phyloP scores from a whole-genome alignment of 2,888 invertebrate genomes.

The Melinopterus prodromus region DNA sequence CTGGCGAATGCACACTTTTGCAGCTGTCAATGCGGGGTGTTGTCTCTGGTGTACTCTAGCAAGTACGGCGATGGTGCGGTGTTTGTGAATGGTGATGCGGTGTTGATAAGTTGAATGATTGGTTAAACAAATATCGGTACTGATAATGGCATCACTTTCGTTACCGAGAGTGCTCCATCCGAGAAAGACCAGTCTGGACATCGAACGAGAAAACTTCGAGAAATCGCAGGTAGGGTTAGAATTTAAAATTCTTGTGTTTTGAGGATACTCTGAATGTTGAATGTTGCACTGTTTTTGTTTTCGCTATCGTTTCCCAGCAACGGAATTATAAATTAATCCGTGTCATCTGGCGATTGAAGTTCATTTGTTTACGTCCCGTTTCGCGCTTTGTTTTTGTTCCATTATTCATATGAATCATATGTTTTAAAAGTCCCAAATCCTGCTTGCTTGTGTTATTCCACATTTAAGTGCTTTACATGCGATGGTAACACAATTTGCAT shows the following conservation, averaged over 20 bases:
- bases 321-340: background rate
- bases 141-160: slow-evolving; percentile 74
- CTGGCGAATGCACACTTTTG: slow-evolving; percentile 13
- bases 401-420: background rate
- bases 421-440: too few species aligned
- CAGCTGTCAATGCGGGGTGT: slow-evolving; percentile 60
- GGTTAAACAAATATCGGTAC: slow-evolving; percentile 18
- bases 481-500: background rate
- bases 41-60: slow-evolving; percentile 53
- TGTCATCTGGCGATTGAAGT: background rate
- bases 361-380: slow-evolving; percentile 7
- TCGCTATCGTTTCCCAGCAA: background rate
- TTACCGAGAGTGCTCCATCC: slow-evolving; percentile 76
- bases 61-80: background rate
- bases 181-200: slow-evolving; percentile 78
- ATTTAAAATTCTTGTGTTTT: slow-evolving; percentile 21
- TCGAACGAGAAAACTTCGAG: slow-evolving; percentile 84
- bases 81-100: slow-evolving; percentile 29
- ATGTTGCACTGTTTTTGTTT: background rate
- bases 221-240: slow-evolving; percentile 74
- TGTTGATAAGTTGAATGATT: slow-evolving; percentile 27
- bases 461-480: background rate
- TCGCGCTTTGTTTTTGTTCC: slow-evolving; percentile 5
- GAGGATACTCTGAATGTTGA: slow-evolving; percentile 15
- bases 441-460: background rate